Conservation (phyloP, 2,888 invertebrate genomes). For the Drosophila paranaensis region DNA sequence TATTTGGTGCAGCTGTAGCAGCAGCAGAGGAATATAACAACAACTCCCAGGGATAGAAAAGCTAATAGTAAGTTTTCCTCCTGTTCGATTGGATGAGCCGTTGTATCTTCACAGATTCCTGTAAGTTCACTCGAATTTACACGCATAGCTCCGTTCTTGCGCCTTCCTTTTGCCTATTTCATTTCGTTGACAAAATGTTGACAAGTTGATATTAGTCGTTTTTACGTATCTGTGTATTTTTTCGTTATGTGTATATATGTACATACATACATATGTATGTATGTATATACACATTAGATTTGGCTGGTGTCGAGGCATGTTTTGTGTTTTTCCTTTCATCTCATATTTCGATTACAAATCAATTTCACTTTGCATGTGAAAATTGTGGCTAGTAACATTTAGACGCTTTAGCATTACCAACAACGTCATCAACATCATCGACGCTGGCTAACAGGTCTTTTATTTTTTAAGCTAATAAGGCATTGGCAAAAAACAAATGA, state of each 20-base stretch:
- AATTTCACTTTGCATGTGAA: conserved; percentile 68
- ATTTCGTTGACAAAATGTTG: not conserved
- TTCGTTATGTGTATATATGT: not conserved
- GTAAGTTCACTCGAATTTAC: not conserved
- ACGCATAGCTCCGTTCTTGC: not conserved
- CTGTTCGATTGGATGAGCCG: conserved; percentile 14
- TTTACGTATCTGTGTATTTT: not conserved
- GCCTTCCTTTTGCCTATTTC: no score
- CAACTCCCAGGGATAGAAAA: conserved; percentile 18
- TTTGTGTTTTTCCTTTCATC: conserved; percentile 24
- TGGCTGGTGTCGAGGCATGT: conserved; percentile 15
- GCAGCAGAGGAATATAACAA: conserved; percentile 35
- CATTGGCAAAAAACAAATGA: conserved; percentile 50
- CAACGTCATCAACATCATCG: conserved; percentile 23
- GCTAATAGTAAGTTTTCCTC: conserved; percentile 11
- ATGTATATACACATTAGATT: not conserved
- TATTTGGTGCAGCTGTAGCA: conserved; percentile 37
- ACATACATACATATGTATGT: not conserved
- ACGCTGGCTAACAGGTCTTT: conserved; percentile 54
- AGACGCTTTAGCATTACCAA: conserved; percentile 34
- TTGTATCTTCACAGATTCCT: conserved; percentile 8
- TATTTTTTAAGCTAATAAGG: conserved; percentile 60
- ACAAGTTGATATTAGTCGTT: not conserved
- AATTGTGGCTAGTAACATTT: conserved; percentile 43
- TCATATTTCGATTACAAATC: conserved; percentile 33